Conservation (phyloP, 2,113 vertebrate species). For the Grammomys surdaster region DNA sequence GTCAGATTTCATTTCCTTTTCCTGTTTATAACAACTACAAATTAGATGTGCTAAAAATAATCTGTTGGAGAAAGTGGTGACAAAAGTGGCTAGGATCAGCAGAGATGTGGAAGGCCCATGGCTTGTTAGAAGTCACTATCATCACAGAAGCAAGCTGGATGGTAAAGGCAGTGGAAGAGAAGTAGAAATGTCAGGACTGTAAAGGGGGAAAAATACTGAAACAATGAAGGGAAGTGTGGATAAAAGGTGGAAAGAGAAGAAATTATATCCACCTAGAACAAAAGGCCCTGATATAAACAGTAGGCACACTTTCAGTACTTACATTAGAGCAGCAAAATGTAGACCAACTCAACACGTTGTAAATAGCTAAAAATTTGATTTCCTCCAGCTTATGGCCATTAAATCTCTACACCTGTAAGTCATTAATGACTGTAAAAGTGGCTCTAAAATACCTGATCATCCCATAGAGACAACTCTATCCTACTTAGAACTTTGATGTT, state of each 20-base stretch:
- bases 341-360: not conserved
- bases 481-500: not conserved
- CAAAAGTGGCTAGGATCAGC: not conserved
- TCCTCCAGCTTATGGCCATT: not conserved
- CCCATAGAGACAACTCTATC: not conserved
- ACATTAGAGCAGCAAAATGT: not conserved
- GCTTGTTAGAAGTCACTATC: not conserved
- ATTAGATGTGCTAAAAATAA: not conserved
- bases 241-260: not conserved
- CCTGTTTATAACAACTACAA: slow-evolving; percentile 32
- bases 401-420: not conserved
- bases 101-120: not conserved
- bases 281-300: not conserved
- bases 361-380: not conserved
- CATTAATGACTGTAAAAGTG: not conserved
- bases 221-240: not conserved
- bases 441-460: not conserved
- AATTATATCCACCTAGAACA: not conserved
- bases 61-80: not conserved
- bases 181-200: not conserved
- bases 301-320: not conserved
- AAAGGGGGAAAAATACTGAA: not conserved
- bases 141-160: not conserved
- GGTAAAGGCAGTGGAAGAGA: not conserved
- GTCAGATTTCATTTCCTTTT: not conserved